These are phyloP conservation scores for Drosophila mimetica DNA, from an alignment of 2,888 invertebrate genomes.

Conservation along the genomic window DNA sequence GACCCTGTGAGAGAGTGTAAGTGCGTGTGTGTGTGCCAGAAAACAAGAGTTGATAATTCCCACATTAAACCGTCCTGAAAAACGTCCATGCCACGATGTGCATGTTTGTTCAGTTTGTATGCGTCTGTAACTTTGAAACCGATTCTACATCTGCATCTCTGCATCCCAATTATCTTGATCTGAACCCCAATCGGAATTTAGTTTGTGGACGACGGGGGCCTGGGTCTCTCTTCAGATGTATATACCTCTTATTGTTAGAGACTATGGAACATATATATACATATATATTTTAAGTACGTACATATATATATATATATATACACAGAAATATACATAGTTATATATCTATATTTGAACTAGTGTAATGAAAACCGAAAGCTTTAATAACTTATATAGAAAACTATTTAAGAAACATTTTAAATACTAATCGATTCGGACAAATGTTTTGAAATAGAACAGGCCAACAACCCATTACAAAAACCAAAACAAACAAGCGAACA, in stretches of 20 bases:
- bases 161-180: not conserved
- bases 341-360: conserved; percentile 72
- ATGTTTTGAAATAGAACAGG: conserved; percentile 40
- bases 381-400: conserved; percentile 80
- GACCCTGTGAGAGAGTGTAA: not conserved
- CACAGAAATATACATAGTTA: conserved; percentile 47
- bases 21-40: not conserved
- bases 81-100: conserved; percentile 32
- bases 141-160: not conserved
- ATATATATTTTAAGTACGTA: conserved; percentile 48
- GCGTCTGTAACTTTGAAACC: not conserved
- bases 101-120: conserved; percentile 25
- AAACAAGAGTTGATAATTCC: conserved; percentile 17
- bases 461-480: conserved; percentile 21
- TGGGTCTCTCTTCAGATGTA: conserved; percentile 67
- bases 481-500: not conserved
- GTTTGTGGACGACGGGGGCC: conserved; percentile 15
- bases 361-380: conserved; percentile 83
- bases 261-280: conserved; percentile 58
- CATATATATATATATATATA: conserved; percentile 44
- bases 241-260: conserved; percentile 79
- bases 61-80: conserved; percentile 44
- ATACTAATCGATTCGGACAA: conserved; percentile 56
- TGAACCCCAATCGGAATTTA: not conserved
- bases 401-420: conserved; percentile 75